A percentile compares a stretch with the other conserved stretches of the same genome.
These are phyloP conservation scores for Automeris io DNA, from an alignment of 2,888 invertebrate genomes.

Conservation along the genomic window DNA sequence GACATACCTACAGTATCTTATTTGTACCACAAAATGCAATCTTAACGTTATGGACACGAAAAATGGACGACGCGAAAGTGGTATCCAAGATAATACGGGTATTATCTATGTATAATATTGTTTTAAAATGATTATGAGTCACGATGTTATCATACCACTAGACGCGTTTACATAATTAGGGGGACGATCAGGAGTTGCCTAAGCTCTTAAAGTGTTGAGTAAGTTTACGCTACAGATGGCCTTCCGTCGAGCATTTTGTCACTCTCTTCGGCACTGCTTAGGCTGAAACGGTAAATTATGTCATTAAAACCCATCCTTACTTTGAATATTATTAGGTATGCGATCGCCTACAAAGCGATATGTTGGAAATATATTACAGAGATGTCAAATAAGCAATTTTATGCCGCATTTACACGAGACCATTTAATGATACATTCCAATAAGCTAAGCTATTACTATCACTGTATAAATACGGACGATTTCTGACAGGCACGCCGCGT, in stretches of 20 bases:
- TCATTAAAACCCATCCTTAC: not conserved
- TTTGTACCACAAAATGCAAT: slow-evolving; percentile 67
- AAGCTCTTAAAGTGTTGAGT: slow-evolving; percentile 27
- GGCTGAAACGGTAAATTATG: slow-evolving; percentile 51
- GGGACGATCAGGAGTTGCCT: slow-evolving; percentile 42
- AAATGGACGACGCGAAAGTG: slow-evolving; percentile 28
- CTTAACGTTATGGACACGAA: slow-evolving; percentile 43
- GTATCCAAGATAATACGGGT: slow-evolving; percentile 29
- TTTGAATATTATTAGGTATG: not conserved
- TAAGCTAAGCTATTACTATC: no score
- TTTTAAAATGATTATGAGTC: slow-evolving; percentile 24
- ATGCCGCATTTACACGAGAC: no score
- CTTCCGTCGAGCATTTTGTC: slow-evolving; percentile 86
- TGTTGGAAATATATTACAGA: no score
- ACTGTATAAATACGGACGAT: no score
- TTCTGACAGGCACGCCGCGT: no score
- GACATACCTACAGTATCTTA: slow-evolving; percentile 13
- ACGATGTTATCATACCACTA: no score
- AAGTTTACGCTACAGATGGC: slow-evolving; percentile 79
- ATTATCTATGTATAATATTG: slow-evolving; percentile 13
- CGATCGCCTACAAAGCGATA: no score
- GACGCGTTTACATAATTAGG: slow-evolving; percentile 29
- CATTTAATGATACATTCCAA: no score
- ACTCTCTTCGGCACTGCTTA: slow-evolving; percentile 83
- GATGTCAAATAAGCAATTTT: no score